These are phyloP conservation scores for Lophochroa leadbeateri DNA, from an alignment of 2,113 vertebrate species.

Conservation along the genomic window DNA sequence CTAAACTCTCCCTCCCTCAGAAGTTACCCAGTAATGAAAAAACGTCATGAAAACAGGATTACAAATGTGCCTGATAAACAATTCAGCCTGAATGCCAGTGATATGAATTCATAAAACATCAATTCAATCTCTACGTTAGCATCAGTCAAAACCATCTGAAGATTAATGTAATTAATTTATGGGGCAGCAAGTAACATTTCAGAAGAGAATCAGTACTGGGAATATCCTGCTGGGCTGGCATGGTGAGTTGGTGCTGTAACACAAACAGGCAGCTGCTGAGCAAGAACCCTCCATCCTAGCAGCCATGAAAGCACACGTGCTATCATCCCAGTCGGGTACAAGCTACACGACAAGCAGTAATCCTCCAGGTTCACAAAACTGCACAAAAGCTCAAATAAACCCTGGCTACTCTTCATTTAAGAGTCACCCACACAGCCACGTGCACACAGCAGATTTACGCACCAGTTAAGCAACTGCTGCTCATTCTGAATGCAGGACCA, in stretches of 20 bases:
- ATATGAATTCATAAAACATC: slow-evolving; percentile 34
- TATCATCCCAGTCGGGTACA: neutral
- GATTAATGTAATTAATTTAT: slow-evolving; percentile 13
- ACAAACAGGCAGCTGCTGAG: neutral
- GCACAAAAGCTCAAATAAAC: neutral
- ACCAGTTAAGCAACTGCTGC: neutral
- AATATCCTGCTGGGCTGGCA: neutral
- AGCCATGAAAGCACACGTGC: neutral
- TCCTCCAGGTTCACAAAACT: neutral
- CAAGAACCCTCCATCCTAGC: neutral
- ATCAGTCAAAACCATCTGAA: neutral
- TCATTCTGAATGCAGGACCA: slow-evolving; percentile 35
- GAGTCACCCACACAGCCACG: neutral
- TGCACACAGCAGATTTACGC: neutral
- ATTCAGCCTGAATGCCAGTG: slow-evolving; percentile 15
- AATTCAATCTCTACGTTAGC: neutral
- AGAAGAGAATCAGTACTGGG: neutral
- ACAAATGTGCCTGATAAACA: slow-evolving; percentile 43
- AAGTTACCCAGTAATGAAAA: slow-evolving; percentile 31
- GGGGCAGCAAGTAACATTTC: neutral
- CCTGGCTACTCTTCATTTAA: neutral
- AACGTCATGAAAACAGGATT: slow-evolving; percentile 11
- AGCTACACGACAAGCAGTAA: neutral
- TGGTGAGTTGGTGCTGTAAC: neutral
- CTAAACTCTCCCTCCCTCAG: neutral